phyloP scores from a whole-genome alignment of 2,113 vertebrate species.

The Epinephelus cyanopodus region DNA sequence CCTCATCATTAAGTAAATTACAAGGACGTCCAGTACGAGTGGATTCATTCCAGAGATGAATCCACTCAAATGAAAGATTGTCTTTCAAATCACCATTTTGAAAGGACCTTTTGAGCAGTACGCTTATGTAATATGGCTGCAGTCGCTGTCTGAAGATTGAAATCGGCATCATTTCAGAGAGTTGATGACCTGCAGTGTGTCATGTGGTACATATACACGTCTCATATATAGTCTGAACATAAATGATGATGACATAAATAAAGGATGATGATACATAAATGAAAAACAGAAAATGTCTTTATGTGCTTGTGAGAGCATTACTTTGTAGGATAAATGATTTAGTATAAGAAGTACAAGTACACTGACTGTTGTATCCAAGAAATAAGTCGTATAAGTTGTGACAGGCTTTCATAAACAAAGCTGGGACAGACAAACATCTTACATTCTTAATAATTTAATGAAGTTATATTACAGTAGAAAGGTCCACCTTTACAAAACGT shows the following conservation, averaged over 20 bases:
- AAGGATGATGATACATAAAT: too few relatives aligned
- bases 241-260: neutral
- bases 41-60: neutral
- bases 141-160: neutral
- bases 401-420: neutral
- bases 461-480: slow-evolving; percentile 36
- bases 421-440: slow-evolving; percentile 1
- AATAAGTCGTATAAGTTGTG: neutral
- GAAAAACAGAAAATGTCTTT: neutral
- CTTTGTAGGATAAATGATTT: neutral
- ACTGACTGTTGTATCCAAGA: too few relatives aligned
- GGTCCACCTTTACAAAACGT: slow-evolving; percentile 17
- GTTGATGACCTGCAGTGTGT: neutral
- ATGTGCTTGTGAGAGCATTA: neutral
- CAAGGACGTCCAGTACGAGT: neutral
- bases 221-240: neutral
- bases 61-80: neutral
- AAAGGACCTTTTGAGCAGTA: neutral
- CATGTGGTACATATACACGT: too few relatives aligned
- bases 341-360: neutral
- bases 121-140: neutral
- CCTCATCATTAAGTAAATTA: neutral
- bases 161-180: neutral
- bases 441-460: slow-evolving; percentile 58
- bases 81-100: neutral